Percentiles rank a stretch among this genome's conserved stretches.
Evolutionary conservation across 2,113 vertebrate species (phyloP).

Genomic region (Pontoporia blainvillei): DNA sequence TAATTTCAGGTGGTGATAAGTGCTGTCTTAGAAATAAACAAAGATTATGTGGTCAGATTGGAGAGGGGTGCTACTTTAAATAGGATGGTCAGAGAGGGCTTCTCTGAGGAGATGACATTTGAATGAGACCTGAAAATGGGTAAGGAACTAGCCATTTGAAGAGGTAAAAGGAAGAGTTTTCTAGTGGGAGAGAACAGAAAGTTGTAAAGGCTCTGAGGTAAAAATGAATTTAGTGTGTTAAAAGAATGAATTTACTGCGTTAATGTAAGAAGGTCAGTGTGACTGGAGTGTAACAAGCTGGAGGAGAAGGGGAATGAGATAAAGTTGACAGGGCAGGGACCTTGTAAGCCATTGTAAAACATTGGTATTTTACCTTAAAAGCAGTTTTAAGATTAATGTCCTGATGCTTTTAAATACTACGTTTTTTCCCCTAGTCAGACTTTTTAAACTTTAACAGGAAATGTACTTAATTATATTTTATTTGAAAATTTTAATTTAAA

Average conservation of each 20-base stretch:
- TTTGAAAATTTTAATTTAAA: conserved; percentile 6
- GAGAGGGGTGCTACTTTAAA: not conserved
- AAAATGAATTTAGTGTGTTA: not conserved
- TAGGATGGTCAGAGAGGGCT: not conserved
- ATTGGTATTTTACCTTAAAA: conserved; percentile 14
- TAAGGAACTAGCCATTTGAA: conserved; percentile 10
- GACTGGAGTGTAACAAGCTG: not conserved
- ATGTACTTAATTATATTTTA: not conserved
- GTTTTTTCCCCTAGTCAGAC: not conserved
- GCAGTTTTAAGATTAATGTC: not conserved
- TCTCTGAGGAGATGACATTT: not conserved
- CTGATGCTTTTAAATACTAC: not conserved
- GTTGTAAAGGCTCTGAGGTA: not conserved
- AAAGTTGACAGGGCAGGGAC: not conserved
- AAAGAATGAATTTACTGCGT: not conserved
- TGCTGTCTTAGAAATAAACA: conserved; percentile 4
- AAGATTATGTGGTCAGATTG: not conserved
- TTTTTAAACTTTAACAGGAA: conserved; percentile 37
- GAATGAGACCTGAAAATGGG: not conserved
- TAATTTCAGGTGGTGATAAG: conserved; percentile 40
- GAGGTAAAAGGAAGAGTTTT: not conserved
- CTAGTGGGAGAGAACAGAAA: not conserved
- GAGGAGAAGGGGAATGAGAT: not conserved
- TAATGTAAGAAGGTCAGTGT: not conserved
- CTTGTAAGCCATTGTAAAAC: not conserved